Evolutionary conservation across 64 coral and sea anemone species (phyloP), one percentile per base, ranked within the genome.

Genomic region (Acropora yongei): DNA sequence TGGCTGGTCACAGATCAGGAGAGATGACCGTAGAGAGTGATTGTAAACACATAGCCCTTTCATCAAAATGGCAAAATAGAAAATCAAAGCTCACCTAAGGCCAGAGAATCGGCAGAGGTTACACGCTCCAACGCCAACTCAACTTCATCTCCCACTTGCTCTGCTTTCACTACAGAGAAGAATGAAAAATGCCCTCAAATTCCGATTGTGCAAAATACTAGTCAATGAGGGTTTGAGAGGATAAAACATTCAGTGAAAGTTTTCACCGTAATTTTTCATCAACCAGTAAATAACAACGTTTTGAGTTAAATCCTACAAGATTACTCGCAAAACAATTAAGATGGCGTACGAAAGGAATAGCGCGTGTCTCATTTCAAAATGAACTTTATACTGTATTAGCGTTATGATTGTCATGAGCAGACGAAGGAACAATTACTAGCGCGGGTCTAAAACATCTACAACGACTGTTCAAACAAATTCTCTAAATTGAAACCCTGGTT

Each of bases 81-180:
- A 75, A 44, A 44, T 75, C 19, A 4, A 14, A 18, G 7, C 82
- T 51, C 49, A 85, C 82, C 82, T 19, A 20, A 45, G 17, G 82
- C 61, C 6, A 85, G 48, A 18, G 82, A 85, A 41, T 85, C 82
- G 72, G 42, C 1, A 0, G 82, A 85, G 0, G 65, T 30, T 3
- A 85, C 63, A 20, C 82, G 67, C 65, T 71, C 82, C 13, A 78
- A 18, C 14, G 75, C 13, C 44, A 85, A 14, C 72, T 49, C 44
- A 12, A 69, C 82, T 9, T 85, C 82, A 6, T 67, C 47, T 85
- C 3, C 43, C 17, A 4, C 44, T 12, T 18, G 44, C 4, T 12
- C 4, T 0, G 6, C 65, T n/a, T 19, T 71, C 65, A 8, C 82
- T 85, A 12, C 6, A 20, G 82, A 18, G 72, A 71, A 2, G 10